phyloP scores from a whole-genome alignment of 2,888 invertebrate genomes.

The Chymomyza caudatula region DNA sequence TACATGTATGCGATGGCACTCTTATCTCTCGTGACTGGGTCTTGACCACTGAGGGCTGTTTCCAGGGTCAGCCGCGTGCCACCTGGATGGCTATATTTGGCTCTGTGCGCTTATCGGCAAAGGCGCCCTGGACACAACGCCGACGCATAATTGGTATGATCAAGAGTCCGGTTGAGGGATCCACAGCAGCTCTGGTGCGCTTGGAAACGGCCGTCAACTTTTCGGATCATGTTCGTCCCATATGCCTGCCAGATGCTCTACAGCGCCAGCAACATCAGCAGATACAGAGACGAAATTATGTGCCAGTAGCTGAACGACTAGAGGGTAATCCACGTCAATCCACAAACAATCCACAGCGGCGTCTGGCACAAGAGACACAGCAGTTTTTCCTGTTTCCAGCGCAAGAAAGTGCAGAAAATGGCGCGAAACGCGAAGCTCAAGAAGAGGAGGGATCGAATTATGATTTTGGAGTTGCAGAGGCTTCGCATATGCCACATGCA shows the following conservation, averaged over 20 bases:
- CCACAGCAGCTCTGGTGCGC: slow-evolving; percentile 88
- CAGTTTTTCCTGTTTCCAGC: slow-evolving; percentile 76
- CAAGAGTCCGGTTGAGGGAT: slow-evolving; percentile 93
- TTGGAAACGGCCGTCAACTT: slow-evolving; percentile 86
- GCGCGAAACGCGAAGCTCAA: slow-evolving; percentile 3
- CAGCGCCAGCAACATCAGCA: slow-evolving; percentile 65
- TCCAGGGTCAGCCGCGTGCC: slow-evolving; percentile 91
- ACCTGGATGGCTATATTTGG: slow-evolving; percentile 92
- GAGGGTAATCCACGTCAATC: slow-evolving; percentile 46
- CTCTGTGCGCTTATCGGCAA: slow-evolving; percentile 86
- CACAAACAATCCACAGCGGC: slow-evolving; percentile 31
- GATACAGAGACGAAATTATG: slow-evolving; percentile 67
- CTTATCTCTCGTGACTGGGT: slow-evolving; percentile 88
- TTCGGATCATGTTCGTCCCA: slow-evolving; percentile 90
- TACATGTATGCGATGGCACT: slow-evolving; percentile 93
- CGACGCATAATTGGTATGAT: slow-evolving; percentile 90
- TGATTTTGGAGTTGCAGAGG: slow-evolving; percentile 57
- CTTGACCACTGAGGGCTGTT: slow-evolving; percentile 91
- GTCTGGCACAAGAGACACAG: slow-evolving; percentile 72
- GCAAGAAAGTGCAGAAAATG: slow-evolving; percentile 32
- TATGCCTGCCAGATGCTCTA: slow-evolving; percentile 85
- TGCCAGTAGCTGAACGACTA: slow-evolving; percentile 75
- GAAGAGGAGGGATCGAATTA: slow-evolving; percentile 16
- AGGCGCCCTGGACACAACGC: slow-evolving; percentile 93
- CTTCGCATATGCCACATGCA: slow-evolving; percentile 72